These are phyloP conservation scores for Falco cherrug DNA, from an alignment of 2,797 vertebrate genomes.

Conservation along the genomic window DNA sequence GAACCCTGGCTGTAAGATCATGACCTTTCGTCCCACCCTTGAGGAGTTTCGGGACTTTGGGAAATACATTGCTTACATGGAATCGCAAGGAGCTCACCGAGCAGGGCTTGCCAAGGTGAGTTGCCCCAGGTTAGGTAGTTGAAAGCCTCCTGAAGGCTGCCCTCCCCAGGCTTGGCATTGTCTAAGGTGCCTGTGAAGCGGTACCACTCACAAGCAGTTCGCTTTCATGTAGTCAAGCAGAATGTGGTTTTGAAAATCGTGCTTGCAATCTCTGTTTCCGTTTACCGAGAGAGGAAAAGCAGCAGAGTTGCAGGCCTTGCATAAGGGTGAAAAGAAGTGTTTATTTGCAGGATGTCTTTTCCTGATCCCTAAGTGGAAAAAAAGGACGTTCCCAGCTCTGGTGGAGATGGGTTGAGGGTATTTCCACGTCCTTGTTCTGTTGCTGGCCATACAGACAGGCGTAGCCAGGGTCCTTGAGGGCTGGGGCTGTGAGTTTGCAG, in stretches of 20 bases:
- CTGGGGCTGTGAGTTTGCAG: neutral
- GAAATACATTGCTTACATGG: constrained; percentile 91
- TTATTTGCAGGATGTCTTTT: neutral
- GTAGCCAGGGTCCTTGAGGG: neutral
- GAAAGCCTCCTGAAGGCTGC: neutral
- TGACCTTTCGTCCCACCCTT: constrained; percentile 93
- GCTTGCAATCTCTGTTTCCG: neutral
- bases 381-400: neutral
- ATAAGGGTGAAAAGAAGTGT: neutral
- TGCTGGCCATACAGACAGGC: neutral
- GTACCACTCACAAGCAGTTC: fast-evolving
- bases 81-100: constrained; percentile 93
- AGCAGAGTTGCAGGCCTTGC: neutral
- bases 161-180: fast-evolving
- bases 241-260: fast-evolving
- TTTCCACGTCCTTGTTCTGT: neutral
- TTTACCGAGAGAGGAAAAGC: neutral
- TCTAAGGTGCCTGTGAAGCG: fast-evolving
- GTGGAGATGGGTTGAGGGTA: neutral
- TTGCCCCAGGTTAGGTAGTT: neutral
- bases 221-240: too few species aligned
- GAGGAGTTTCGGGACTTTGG: constrained; percentile 95
- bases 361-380: neutral
- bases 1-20: constrained; percentile 95
- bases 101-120: constrained; percentile 89